phyloP scores from a whole-genome alignment of 1,140 invertebrate species.

The Riptortus pedestris region DNA sequence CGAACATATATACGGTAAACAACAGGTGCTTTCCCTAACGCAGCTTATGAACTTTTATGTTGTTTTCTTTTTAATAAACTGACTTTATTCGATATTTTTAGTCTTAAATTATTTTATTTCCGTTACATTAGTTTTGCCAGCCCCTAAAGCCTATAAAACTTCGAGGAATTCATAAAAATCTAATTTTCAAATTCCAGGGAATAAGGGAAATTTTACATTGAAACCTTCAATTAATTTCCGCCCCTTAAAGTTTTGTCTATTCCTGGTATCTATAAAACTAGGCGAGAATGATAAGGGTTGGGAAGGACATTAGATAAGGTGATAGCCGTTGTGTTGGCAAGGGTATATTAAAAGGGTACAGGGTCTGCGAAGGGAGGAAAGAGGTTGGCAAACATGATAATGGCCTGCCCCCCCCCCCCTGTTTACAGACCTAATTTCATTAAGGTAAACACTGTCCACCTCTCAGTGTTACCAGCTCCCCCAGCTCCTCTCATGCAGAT shows the following conservation, averaged over 20 bases:
- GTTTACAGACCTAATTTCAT: slow-evolving; percentile 8
- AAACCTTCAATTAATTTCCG: neutral
- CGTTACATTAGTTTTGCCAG: too few relatives aligned
- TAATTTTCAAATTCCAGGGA: too few relatives aligned
- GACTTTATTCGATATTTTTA: too few relatives aligned
- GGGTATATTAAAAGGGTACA: neutral
- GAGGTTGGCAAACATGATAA: slow-evolving; percentile 6
- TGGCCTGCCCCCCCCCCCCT: neutral
- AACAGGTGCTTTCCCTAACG: too few relatives aligned
- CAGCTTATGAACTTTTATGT: too few relatives aligned
- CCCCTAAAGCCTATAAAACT: too few relatives aligned
- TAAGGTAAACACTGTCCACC: slow-evolving; percentile 7
- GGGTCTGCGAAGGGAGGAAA: slow-evolving; percentile 1
- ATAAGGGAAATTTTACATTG: neutral
- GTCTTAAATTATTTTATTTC: too few relatives aligned
- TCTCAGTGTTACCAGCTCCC: neutral
- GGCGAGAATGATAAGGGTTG: neutral
- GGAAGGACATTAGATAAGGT: neutral
- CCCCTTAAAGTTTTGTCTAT: neutral
- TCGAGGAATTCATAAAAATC: too few relatives aligned
- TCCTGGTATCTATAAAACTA: neutral
- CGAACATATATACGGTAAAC: too few relatives aligned
- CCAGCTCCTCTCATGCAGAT: too few relatives aligned
- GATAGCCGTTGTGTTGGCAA: neutral
- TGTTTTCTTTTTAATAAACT: too few relatives aligned